Evolutionary conservation across 2,797 vertebrate species (phyloP).

Genomic region (Pangasius macronema): DNA sequence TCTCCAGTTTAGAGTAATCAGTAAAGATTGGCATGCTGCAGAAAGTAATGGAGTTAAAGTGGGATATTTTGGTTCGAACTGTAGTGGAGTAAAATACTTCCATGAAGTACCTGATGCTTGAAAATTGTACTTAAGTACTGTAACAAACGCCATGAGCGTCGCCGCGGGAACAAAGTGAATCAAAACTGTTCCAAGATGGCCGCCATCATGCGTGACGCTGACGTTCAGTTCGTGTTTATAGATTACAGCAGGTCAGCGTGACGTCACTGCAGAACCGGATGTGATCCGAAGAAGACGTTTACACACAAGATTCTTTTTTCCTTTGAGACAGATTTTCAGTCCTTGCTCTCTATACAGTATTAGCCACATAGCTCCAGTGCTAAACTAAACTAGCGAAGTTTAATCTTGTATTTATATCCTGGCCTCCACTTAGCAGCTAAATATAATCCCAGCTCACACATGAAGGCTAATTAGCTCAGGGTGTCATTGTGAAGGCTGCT

Average conservation of each 20-base stretch:
- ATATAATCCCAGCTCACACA: constrained; percentile 20
- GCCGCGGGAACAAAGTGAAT: neutral
- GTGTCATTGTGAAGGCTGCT: constrained; percentile 25
- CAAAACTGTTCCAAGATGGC: constrained; percentile 13
- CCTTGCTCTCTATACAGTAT: neutral
- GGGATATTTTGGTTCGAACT: neutral
- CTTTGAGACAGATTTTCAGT: neutral
- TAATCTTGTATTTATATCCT: neutral
- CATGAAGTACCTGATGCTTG: neutral
- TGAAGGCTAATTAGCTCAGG: constrained; percentile 27
- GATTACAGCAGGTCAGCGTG: neutral
- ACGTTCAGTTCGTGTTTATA: neutral
- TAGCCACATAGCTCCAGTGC: neutral
- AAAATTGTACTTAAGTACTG: neutral
- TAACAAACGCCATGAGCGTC: neutral
- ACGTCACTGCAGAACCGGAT: neutral
- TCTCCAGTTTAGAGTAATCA: neutral
- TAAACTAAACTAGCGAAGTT: neutral
- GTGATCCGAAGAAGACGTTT: neutral
- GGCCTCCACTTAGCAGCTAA: constrained; percentile 1
- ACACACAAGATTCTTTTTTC: neutral
- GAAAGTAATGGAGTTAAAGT: neutral
- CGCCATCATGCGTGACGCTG: neutral
- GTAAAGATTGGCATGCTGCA: neutral
- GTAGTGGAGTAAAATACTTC: neutral